phyloP scores from a whole-genome alignment of 2,113 vertebrate genomes.

The Asarcornis scutulata region DNA sequence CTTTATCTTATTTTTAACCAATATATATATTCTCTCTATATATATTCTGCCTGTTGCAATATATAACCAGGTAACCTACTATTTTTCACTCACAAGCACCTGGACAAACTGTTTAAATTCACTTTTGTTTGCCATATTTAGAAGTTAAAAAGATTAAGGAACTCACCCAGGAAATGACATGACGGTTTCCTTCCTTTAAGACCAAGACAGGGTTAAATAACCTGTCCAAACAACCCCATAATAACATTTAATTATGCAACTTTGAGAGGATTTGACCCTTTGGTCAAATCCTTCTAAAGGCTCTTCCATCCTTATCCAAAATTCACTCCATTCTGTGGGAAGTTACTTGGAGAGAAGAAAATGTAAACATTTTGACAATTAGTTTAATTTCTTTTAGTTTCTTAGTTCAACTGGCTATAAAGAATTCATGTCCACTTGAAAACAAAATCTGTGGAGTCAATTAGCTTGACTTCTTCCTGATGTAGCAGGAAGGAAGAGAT shows the following conservation, averaged over 20 bases:
- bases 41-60: background rate
- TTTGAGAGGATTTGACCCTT: background rate
- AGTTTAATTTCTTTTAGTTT: background rate
- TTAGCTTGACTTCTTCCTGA: background rate
- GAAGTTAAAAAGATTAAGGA: background rate
- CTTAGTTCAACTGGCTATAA: background rate
- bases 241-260: accelerated
- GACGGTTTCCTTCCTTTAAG: background rate
- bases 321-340: too few relatives aligned
- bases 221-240: background rate
- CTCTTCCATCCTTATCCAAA: background rate
- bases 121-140: background rate
- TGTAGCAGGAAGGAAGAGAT: background rate
- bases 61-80: accelerated
- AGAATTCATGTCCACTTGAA: background rate
- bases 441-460: background rate
- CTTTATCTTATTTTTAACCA: background rate
- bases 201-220: background rate
- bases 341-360: background rate
- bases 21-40: background rate
- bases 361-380: background rate
- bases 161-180: background rate
- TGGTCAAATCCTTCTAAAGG: background rate
- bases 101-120: background rate
- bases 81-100: background rate